Conservation (phyloP, 2,888 invertebrate genomes). For the Mayetiola destructor region DNA sequence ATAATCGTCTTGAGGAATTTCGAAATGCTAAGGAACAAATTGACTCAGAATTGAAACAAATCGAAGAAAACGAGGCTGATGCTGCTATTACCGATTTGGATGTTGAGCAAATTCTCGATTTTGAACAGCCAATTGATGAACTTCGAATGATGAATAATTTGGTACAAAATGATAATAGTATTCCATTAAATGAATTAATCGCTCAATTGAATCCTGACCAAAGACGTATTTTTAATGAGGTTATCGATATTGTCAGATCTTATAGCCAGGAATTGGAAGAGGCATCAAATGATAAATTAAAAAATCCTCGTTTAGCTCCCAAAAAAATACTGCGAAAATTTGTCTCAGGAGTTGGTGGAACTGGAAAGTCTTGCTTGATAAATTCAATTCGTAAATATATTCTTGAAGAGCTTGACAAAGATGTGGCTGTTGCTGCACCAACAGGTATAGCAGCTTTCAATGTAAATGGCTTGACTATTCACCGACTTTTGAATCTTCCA, state of each 20-base stretch:
- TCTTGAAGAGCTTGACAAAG: slow-evolving; percentile 21
- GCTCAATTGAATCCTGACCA: too few species aligned
- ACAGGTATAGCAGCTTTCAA: slow-evolving; percentile 28
- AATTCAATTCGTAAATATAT: slow-evolving; percentile 23
- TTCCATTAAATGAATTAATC: too few species aligned
- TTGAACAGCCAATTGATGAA: too few species aligned
- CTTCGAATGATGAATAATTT: too few species aligned
- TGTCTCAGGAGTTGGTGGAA: slow-evolving; percentile 25
- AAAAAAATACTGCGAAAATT: background rate
- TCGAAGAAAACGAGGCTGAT: slow-evolving; percentile 5
- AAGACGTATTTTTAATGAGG: too few species aligned
- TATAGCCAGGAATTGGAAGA: too few species aligned
- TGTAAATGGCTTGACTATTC: slow-evolving; percentile 26
- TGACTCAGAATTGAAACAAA: background rate
- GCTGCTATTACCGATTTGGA: too few species aligned
- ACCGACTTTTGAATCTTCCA: slow-evolving; percentile 25
- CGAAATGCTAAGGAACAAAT: slow-evolving; percentile 5
- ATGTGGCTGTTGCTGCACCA: slow-evolving; percentile 24
- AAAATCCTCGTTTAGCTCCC: too few species aligned
- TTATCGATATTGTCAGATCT: too few species aligned
- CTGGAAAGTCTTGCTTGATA: slow-evolving; percentile 25
- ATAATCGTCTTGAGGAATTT: background rate
- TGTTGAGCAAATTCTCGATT: too few species aligned
- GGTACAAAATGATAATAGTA: too few species aligned
- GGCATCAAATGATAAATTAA: too few species aligned